Percentiles rank a stretch among this genome's conserved stretches.
Conservation (phyloP, 2,113 vertebrate species). For the Calyptomena viridis region DNA sequence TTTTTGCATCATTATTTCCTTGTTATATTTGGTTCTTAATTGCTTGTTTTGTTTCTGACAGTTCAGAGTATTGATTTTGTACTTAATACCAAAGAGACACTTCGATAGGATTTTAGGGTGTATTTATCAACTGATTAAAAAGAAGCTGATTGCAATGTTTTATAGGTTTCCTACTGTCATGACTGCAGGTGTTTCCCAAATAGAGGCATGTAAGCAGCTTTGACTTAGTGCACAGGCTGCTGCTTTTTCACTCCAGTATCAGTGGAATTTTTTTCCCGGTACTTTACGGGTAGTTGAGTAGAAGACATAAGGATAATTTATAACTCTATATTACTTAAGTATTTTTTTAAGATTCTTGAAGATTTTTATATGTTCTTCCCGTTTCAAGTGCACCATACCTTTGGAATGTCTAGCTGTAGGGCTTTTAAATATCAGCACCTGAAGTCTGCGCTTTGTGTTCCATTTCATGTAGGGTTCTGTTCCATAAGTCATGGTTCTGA, state of each 20-base stretch:
- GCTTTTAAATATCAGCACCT: not conserved
- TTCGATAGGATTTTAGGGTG: not conserved
- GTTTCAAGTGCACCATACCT: not conserved
- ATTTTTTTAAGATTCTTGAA: not conserved
- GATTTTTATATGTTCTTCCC: not conserved
- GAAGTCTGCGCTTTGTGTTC: not conserved
- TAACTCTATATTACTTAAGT: not conserved
- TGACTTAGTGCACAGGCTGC: not conserved
- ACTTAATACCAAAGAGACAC: not conserved
- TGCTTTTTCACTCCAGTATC: not conserved
- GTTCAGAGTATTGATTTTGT: not conserved
- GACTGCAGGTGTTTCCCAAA: not conserved
- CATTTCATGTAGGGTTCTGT: not conserved
- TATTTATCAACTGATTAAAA: not conserved
- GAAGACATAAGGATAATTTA: not conserved
- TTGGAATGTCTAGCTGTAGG: not conserved
- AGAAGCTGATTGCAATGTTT: not conserved
- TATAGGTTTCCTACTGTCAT: not conserved
- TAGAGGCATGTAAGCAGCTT: not conserved
- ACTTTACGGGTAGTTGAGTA: not conserved
- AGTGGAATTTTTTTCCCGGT: not conserved
- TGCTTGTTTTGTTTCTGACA: not conserved
- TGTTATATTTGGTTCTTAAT: not conserved
- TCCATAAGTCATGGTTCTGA: not conserved
- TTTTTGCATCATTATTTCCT: not conserved